Base-by-base conservation (phyloP, 2,888 invertebrate species). In the Papilio elwesi region DNA sequence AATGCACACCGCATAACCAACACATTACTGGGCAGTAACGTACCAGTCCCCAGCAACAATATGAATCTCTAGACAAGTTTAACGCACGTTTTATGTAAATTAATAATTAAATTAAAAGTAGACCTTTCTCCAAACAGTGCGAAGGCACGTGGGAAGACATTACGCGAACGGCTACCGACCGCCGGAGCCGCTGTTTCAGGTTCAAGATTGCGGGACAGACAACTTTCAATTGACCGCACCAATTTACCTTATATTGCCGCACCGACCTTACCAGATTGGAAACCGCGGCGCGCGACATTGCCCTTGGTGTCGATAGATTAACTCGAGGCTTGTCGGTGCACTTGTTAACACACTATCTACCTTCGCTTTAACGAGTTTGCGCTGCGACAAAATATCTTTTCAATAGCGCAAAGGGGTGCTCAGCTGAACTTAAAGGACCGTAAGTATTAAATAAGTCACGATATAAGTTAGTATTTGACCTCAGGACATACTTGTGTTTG, bases 251-350 rank as follows among this genome's bases (percentile, higher is more conserved):
- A 10, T 16, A 6, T 11, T 12, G 64, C 15, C 12, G 16, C 49
- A 36, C 65, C n/a, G 65, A 65, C 51, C 51, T 49, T 36, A n/a
- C 65, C 51, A 49, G 65, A 51, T 38, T 38, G 65, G 13, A 38
- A 12, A 43, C 43, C n/a, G 49, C 53, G 15, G 8, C 43, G 59
- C 10, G 6, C n/a, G 59, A 15, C 59, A 62, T 59, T 59, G 59
- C 59, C 59, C 43, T 62, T 43, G 59, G 11, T 13, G 59, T 6
- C 38, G 38, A 38, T 10, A 38, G 15, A 43, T 43, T 62, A 43
- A 15, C 59, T 38, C 15, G 38, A n/a, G 43, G 15, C 59, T 43
- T 43, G 36, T 15, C 59, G 38, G 59, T n/a, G 43, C 38, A 59
- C 43, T 43, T 8, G n/a, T 13, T 2, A 12, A 55, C 12, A 38